Evolutionary conservation across 2,888 invertebrate species (phyloP).

Genomic region (Agonum fuliginosum): DNA sequence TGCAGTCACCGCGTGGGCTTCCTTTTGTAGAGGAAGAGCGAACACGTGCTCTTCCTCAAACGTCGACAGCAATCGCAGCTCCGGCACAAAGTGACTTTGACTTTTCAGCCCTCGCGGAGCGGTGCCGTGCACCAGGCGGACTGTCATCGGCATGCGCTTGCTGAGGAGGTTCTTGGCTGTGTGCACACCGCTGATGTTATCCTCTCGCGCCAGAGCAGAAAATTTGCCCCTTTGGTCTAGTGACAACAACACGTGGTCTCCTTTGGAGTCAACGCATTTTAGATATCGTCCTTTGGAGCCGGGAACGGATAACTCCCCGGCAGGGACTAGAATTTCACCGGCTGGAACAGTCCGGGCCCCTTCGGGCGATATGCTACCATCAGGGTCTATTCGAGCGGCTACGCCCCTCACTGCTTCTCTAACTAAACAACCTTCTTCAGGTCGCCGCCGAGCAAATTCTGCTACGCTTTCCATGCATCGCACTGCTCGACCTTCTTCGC

Average conservation of each 20-base stretch:
- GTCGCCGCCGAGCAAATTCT: slow-evolving; percentile 85
- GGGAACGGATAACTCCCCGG: slow-evolving; percentile 81
- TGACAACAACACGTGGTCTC: slow-evolving; percentile 87
- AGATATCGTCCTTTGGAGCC: slow-evolving; percentile 86
- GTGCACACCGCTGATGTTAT: slow-evolving; percentile 96
- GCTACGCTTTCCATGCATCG: slow-evolving; percentile 91
- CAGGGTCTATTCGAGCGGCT: slow-evolving; percentile 77
- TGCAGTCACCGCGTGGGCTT: slow-evolving; percentile 85
- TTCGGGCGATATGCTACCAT: slow-evolving; percentile 80
- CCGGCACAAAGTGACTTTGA: slow-evolving; percentile 88
- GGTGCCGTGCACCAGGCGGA: slow-evolving; percentile 92
- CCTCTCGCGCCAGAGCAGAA: slow-evolving; percentile 93
- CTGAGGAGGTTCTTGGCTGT: slow-evolving; percentile 90
- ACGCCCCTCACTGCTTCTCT: slow-evolving; percentile 85
- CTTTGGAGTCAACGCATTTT: slow-evolving; percentile 89
- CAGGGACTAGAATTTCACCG: slow-evolving; percentile 88
- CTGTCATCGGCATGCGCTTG: slow-evolving; percentile 93
- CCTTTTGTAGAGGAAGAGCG: slow-evolving; percentile 88
- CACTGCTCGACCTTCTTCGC: slow-evolving; percentile 94
- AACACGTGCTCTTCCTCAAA: slow-evolving; percentile 92
- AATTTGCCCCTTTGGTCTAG: slow-evolving; percentile 93
- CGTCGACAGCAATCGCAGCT: slow-evolving; percentile 87
- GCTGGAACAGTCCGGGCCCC: slow-evolving; percentile 85
- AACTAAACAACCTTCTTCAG: slow-evolving; percentile 85
- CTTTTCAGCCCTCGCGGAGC: slow-evolving; percentile 90